Evolutionary conservation across 2,797 vertebrate species (phyloP).

Genomic region (Bradypus variegatus): DNA sequence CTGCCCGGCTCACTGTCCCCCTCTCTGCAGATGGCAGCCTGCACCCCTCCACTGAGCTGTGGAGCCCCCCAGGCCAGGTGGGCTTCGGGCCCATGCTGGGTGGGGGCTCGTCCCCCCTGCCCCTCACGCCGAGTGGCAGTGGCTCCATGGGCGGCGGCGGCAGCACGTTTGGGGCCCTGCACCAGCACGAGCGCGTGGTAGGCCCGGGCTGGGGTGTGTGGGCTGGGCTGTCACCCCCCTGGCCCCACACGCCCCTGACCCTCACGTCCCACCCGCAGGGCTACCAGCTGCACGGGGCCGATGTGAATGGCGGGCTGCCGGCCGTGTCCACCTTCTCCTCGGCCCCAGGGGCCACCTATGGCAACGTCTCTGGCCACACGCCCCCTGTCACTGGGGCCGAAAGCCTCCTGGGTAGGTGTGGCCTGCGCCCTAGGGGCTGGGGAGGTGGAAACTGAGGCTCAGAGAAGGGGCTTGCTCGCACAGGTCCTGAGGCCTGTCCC

Average conservation of each 20-base stretch:
- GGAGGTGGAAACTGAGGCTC: background rate
- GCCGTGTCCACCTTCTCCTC: conserved; percentile 82
- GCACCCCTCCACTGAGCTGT: conserved; percentile 87
- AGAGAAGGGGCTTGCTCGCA: too few relatives aligned
- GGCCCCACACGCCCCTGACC: background rate
- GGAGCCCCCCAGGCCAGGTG: conserved; percentile 84
- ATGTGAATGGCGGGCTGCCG: conserved; percentile 89
- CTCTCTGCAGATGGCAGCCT: conserved; percentile 83
- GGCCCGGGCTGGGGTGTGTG: background rate
- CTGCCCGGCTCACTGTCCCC: fast-evolving
- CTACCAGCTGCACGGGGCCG: conserved; percentile 90
- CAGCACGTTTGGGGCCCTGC: conserved; percentile 86
- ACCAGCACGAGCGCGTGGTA: conserved; percentile 96
- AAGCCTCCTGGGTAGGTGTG: conserved; percentile 83
- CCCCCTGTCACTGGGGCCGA: conserved; percentile 88
- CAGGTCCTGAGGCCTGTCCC: fast-evolving
- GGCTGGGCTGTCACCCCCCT: fast-evolving
- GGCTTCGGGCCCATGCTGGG: conserved; percentile 90
- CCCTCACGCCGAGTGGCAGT: conserved; percentile 64
- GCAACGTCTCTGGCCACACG: conserved; percentile 87
- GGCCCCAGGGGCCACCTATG: conserved; percentile 75
- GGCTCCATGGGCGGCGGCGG: background rate
- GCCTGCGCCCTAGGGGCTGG: too few relatives aligned
- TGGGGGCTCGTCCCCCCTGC: conserved; percentile 78
- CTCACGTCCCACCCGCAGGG: conserved; percentile 73